Evolutionary conservation across 2,888 invertebrate species (phyloP).

Genomic region (Eilema griseolum): DNA sequence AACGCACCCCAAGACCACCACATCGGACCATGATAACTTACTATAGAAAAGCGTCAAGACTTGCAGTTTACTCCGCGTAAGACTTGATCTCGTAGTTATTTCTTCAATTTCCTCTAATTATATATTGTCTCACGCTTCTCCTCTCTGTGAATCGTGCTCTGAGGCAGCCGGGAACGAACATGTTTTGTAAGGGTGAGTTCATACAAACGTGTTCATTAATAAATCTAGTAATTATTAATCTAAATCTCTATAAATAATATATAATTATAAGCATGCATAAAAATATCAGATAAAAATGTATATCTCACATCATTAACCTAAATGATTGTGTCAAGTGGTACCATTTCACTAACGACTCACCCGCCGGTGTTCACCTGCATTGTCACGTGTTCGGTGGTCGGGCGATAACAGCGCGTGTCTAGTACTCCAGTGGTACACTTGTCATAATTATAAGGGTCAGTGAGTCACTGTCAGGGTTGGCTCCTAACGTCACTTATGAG

Average conservation of each 20-base stretch:
- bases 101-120: not conserved
- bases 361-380: not conserved
- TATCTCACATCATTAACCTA: not conserved
- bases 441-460: not conserved
- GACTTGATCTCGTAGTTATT: not conserved
- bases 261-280: not conserved
- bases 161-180: no score
- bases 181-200: no score
- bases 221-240: not conserved
- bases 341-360: not conserved
- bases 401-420: not conserved
- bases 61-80: not conserved
- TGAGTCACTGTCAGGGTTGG: not conserved
- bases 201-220: no score
- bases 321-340: not conserved
- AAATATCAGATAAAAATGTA: not conserved
- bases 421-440: no score
- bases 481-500: not conserved
- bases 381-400: not conserved
- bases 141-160: no score
- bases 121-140: no score
- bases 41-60: not conserved
- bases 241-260: no score
- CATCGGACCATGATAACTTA: not conserved
- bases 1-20: no score